A percentile compares a stretch with the other conserved stretches of the same genome.
Evolutionary conservation across 2,797 vertebrate genomes (phyloP).

Genomic region (Sitta carolinensis): DNA sequence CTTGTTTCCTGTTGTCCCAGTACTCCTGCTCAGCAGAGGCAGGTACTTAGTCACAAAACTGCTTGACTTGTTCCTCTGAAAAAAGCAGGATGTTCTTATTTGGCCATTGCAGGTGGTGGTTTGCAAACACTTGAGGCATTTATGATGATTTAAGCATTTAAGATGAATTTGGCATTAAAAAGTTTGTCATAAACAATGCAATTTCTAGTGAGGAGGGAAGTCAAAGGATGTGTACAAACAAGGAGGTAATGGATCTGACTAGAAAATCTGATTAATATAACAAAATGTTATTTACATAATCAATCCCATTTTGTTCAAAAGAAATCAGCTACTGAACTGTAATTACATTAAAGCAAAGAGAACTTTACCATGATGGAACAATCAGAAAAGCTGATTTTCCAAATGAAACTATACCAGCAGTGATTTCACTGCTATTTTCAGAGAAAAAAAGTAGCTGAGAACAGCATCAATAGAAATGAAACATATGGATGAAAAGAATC

Average conservation of each 20-base stretch:
- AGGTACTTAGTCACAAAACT: not conserved
- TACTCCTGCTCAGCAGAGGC: not conserved
- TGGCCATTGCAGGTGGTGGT: not conserved
- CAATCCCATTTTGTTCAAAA: constrained; percentile 1
- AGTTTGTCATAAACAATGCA: not conserved
- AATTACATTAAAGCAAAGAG: not conserved
- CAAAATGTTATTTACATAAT: not conserved
- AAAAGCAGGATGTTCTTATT: not conserved
- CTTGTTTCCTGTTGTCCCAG: not conserved
- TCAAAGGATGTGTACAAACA: not conserved
- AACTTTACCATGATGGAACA: not conserved
- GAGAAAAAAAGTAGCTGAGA: not conserved
- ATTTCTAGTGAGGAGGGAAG: not conserved
- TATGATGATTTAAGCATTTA: not conserved
- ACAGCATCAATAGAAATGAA: not conserved
- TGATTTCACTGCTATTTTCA: not conserved
- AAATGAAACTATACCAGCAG: not conserved
- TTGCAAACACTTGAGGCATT: not conserved
- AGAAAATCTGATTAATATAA: constrained; percentile 9
- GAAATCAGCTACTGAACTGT: not conserved
- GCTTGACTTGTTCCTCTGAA: not conserved
- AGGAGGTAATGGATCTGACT: not conserved
- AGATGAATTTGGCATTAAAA: not conserved
- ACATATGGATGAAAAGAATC: not conserved
- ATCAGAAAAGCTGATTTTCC: constrained; percentile 10